Conservation (phyloP, 2,797 vertebrate genomes). For the Syngnathus acus region DNA sequence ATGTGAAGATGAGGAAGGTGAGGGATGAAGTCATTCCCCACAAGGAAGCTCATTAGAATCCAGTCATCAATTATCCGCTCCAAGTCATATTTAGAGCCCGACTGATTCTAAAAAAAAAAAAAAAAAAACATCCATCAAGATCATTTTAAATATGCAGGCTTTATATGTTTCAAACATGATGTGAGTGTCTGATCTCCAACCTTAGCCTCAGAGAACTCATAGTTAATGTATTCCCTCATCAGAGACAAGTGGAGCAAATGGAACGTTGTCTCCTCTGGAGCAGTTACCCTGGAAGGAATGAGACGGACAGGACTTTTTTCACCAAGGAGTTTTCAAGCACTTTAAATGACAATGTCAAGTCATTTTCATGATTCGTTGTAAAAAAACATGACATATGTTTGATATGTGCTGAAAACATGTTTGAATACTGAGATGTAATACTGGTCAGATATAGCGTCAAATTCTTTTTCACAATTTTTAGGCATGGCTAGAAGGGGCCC, state of each 20-base stretch:
- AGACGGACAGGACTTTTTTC: neutral
- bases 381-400: too few species aligned
- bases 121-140: neutral
- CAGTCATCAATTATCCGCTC: conserved; percentile 98
- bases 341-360: too few species aligned
- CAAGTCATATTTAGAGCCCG: conserved; percentile 85
- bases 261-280: conserved; percentile 97
- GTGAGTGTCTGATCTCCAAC: conserved; percentile 62
- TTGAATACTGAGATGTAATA: too few species aligned
- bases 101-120: conserved; percentile 68
- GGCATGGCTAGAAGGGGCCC: too few species aligned
- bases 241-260: conserved; percentile 94
- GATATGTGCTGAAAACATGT: too few species aligned
- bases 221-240: conserved; percentile 98
- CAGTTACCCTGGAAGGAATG: conserved; percentile 75
- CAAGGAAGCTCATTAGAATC: conserved; percentile 98
- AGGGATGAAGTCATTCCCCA: conserved; percentile 99
- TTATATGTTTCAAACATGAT: neutral
- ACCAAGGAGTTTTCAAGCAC: neutral
- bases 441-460: too few species aligned
- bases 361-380: too few species aligned
- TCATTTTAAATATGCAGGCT: neutral
- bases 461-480: too few species aligned
- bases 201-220: conserved; percentile 90
- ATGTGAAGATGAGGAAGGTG: conserved; percentile 98